A percentile compares a stretch with the other conserved stretches of the same genome.
phyloP scores from a whole-genome alignment of 2,888 invertebrate species.

The Rhagonycha fulva region DNA sequence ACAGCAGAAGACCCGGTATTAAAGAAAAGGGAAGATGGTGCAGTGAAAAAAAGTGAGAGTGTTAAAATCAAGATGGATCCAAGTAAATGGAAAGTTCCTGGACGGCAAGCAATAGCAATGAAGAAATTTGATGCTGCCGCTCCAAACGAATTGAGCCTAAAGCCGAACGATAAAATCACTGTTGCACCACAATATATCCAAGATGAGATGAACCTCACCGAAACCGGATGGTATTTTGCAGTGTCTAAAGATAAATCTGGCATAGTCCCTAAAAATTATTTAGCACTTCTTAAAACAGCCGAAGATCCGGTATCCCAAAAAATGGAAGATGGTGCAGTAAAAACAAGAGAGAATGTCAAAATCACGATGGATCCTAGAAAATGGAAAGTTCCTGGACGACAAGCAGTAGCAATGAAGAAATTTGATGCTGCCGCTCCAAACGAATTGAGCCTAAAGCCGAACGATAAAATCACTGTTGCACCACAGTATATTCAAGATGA shows the following conservation, averaged over 20 bases:
- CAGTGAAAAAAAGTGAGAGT: no score
- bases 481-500: background rate
- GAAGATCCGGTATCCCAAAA: no score
- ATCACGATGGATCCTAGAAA: no score
- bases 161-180: background rate
- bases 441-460: background rate
- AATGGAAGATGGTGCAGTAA: no score
- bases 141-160: background rate
- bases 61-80: no score
- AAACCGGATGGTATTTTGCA: background rate
- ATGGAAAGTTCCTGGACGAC: background rate
- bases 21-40: no score
- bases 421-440: background rate
- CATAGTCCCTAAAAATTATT: background rate
- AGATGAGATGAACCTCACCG: background rate
- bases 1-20: no score
- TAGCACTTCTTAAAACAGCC: fast-evolving
- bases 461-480: background rate
- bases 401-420: fast-evolving
- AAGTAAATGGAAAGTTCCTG: no score
- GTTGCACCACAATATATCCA: background rate
- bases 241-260: background rate
- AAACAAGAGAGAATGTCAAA: no score
- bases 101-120: fast-evolving
- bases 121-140: fast-evolving